Evolutionary conservation across 2,797 vertebrate species (phyloP).

Genomic region (Dryobates pubescens): DNA sequence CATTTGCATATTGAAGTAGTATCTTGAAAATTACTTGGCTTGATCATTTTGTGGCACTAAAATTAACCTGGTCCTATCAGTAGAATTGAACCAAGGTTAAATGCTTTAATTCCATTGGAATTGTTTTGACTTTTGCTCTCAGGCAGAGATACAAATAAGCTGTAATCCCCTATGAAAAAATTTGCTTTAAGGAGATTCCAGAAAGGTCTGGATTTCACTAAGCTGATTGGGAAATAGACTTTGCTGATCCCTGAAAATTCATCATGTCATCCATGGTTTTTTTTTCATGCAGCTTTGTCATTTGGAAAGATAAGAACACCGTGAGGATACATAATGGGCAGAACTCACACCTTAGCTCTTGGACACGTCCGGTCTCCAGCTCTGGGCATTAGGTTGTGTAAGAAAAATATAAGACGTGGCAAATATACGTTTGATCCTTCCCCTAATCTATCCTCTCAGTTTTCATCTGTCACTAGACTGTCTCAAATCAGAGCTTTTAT

Average conservation of each 20-base stretch:
- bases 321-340: background rate
- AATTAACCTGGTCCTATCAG: conserved; percentile 16
- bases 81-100: conserved; percentile 14
- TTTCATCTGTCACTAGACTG: background rate
- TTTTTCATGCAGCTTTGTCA: background rate
- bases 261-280: background rate
- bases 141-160: background rate
- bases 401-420: background rate
- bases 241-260: background rate
- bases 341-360: background rate
- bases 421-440: background rate
- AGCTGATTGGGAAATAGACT: background rate
- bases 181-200: background rate
- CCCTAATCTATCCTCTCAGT: background rate
- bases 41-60: background rate
- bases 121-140: background rate
- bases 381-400: background rate
- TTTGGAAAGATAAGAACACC: background rate
- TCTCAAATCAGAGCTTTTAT: background rate
- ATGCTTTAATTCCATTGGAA: background rate
- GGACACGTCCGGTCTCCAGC: background rate
- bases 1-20: background rate
- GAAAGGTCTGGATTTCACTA: background rate
- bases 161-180: background rate
- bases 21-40: conserved; percentile 18